These are phyloP conservation scores for Momotus momota DNA, from an alignment of 2,797 vertebrate genomes.

Conservation along the genomic window DNA sequence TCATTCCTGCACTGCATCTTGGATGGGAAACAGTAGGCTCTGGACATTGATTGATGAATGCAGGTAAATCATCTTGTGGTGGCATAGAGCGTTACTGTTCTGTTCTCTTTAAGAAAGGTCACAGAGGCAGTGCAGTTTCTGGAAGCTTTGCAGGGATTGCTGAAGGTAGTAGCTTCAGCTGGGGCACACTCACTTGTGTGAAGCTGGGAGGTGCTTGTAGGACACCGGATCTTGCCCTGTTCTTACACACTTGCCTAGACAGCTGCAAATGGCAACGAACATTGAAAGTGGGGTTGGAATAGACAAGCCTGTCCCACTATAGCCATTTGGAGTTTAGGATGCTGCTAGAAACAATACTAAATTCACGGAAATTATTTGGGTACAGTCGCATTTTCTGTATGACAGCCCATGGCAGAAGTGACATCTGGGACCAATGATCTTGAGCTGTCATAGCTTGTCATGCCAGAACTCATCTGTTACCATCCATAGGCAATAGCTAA, in stretches of 20 bases:
- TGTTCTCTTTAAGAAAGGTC: not conserved
- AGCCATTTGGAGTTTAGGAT: not conserved
- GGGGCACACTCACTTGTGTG: not conserved
- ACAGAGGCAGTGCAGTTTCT: not conserved
- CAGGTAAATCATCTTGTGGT: conserved; percentile 36
- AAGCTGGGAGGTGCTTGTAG: not conserved
- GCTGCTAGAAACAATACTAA: not conserved
- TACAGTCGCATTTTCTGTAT: not conserved
- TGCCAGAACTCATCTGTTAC: conserved; percentile 32
- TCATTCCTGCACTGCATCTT: conserved; percentile 20
- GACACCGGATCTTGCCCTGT: not conserved
- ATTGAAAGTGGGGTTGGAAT: not conserved
- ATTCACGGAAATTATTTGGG: not conserved
- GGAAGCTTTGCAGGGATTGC: not conserved
- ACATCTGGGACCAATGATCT: conserved; percentile 22
- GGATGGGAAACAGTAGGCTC: not conserved
- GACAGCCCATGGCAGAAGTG: not conserved
- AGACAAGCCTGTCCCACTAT: not conserved
- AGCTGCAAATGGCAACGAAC: not conserved
- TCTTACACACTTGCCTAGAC: not conserved
- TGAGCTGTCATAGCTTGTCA: not conserved
- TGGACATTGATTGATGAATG: conserved; percentile 52
- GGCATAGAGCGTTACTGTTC: not conserved
- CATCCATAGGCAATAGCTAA: not conserved
- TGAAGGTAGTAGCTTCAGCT: not conserved